Conservation (phyloP, 2,113 vertebrate genomes). For the Falcunculus frontatus region DNA sequence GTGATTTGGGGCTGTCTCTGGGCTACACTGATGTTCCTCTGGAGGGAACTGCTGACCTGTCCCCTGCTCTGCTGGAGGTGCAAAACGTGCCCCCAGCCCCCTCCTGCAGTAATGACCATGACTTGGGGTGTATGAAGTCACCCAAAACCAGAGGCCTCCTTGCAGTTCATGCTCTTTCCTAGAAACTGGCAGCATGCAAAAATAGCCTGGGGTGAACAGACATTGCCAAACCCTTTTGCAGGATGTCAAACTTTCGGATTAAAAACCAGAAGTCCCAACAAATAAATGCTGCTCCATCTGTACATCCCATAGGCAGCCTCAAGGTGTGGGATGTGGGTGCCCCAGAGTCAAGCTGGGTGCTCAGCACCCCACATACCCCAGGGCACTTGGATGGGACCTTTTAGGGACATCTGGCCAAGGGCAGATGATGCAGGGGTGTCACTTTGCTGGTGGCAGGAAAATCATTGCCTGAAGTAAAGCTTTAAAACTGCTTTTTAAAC, state of each 20-base stretch:
- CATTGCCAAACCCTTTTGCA: not conserved
- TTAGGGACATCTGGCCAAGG: not conserved
- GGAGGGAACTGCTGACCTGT: not conserved
- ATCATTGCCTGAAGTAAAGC: not conserved
- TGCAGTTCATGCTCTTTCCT: not conserved
- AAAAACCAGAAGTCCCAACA: not conserved
- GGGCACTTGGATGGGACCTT: not conserved
- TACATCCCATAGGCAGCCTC: fast-evolving
- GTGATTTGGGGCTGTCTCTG: not conserved
- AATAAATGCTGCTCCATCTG: not conserved
- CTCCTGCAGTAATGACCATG: not conserved
- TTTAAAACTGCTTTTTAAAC: not conserved
- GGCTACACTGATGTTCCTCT: not conserved
- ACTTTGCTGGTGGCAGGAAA: not conserved
- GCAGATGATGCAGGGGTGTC: fast-evolving
- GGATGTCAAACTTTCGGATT: not conserved
- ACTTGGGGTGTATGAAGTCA: not conserved
- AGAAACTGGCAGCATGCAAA: not conserved
- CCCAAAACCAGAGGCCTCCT: not conserved
- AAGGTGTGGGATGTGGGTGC: not conserved
- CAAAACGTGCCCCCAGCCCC: not conserved
- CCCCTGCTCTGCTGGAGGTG: not conserved
- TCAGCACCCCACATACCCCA: not conserved
- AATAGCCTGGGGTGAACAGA: not conserved
- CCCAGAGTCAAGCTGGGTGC: fast-evolving